Conservation (phyloP, 2,113 vertebrate genomes). For the Cynocephalus volans region DNA sequence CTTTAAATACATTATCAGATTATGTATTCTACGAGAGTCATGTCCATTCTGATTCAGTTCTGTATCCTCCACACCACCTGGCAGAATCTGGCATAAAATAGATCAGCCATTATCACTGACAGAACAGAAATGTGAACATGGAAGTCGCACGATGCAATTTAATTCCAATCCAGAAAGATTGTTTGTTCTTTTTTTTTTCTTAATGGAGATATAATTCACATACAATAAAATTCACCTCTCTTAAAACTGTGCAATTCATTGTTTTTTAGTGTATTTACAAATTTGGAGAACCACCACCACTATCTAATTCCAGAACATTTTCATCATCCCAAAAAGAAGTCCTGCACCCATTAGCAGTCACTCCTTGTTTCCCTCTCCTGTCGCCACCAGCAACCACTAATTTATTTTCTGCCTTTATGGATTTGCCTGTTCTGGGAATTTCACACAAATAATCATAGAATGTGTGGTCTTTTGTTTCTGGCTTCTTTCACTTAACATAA, state of each 20-base stretch:
- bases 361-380: too few species aligned
- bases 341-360: neutral
- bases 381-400: neutral
- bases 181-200: neutral
- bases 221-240: neutral
- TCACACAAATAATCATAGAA: neutral
- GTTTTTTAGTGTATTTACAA: neutral
- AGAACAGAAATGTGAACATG: slow-evolving; percentile 16
- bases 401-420: neutral
- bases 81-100: neutral
- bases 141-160: neutral
- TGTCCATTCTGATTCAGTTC: neutral
- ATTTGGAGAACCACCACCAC: neutral
- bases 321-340: neutral
- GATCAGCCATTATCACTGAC: neutral
- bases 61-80: neutral
- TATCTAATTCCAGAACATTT: neutral
- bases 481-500: neutral
- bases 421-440: neutral
- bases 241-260: neutral
- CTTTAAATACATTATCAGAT: neutral
- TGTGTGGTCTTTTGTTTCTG: too few species aligned
- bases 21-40: neutral
- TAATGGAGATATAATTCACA: neutral
- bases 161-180: neutral